Conservation (phyloP, 1,140 invertebrate genomes). For the Trachelipus rathkii region DNA sequence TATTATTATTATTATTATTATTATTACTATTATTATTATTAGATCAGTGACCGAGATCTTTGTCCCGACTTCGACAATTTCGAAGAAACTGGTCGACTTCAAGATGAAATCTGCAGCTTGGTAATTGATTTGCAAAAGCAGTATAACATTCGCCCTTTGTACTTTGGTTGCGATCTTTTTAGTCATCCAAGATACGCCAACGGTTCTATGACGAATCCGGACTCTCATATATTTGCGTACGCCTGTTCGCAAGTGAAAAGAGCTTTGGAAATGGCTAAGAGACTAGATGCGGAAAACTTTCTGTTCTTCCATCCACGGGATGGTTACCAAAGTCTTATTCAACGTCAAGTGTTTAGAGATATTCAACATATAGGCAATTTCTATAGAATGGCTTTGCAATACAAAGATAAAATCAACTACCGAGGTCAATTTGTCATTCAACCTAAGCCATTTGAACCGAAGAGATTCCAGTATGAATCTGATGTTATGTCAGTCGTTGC, state of each 20-base stretch:
- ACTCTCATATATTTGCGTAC: slow-evolving; percentile 42
- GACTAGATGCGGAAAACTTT: slow-evolving; percentile 41
- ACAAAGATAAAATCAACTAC: slow-evolving; percentile 43
- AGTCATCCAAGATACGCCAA: slow-evolving; percentile 42
- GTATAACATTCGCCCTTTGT: slow-evolving; percentile 30
- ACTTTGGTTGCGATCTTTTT: slow-evolving; percentile 42
- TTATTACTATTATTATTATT: background rate
- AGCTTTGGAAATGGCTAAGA: slow-evolving; percentile 38
- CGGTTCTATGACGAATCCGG: slow-evolving; percentile 39
- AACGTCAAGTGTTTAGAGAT: slow-evolving; percentile 40
- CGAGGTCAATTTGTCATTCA: slow-evolving; percentile 43
- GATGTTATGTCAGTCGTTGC: slow-evolving; percentile 37
- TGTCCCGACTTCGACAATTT: slow-evolving; percentile 28
- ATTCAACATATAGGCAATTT: slow-evolving; percentile 41
- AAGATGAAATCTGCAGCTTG: slow-evolving; percentile 22
- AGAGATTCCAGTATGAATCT: slow-evolving; percentile 40
- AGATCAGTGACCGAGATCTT: slow-evolving; percentile 22
- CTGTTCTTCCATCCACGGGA: slow-evolving; percentile 45
- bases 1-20: slow-evolving; percentile 17
- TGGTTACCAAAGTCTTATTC: slow-evolving; percentile 42
- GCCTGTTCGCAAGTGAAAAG: slow-evolving; percentile 41
- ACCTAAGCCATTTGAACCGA: slow-evolving; percentile 39
- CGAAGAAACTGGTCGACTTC: slow-evolving; percentile 19
- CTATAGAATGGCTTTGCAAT: slow-evolving; percentile 41
- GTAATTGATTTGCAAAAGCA: slow-evolving; percentile 38